Base-by-base conservation (phyloP, 2,888 invertebrate genomes). In the Cerceris rybyensis region DNA sequence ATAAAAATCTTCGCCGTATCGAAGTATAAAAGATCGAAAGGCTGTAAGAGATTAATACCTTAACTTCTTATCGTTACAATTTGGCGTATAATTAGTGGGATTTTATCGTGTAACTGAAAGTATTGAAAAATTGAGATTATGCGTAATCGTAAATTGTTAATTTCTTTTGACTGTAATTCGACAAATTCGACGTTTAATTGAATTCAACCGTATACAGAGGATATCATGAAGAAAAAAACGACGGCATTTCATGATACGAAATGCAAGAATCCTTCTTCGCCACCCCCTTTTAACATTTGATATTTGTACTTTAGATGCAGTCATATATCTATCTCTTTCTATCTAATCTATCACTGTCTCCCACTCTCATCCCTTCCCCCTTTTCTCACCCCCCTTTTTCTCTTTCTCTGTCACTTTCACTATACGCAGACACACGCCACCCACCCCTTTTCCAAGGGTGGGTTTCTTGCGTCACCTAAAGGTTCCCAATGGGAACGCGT, bases 241-340 rank as follows among this genome's bases (percentile, higher is more conserved):
- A 61, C 72, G 75, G 57, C 72, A 66, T 76, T 57, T 49, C 68
- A 67, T 75, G 64, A 58, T 81, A 63, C 81, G 70, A 73, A 70
- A 65, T 69, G 72, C 69, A 75, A 59, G 60, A 65, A 50, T 28
- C 49, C 69, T 70, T 63, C 63, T 67, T 50, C 73, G 42, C 72
- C 43, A 54, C 67, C 70, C 46, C 17, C 68, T 72, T 70, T 61
- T 46, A 69, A 57, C 49, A 59, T 67, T 74, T 43, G 52, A 83
- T 68, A 77, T 84, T 77, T 81, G 63, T 83, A 84, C 61, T 74
- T 77, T 65, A 71, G 75, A 72, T 63, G 58, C 75, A 50, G 63
- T 72, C 59, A 61, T 59, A 64, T 55, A 17, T 61, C 46, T 64
- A 43, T 75, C 65, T 75, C 39, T 67, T 42, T 58, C 55, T 41